Percentiles rank a stretch among this genome's conserved stretches.
Conservation (phyloP, 64 coral and sea anemone genomes). For the Montipora capricornis region DNA sequence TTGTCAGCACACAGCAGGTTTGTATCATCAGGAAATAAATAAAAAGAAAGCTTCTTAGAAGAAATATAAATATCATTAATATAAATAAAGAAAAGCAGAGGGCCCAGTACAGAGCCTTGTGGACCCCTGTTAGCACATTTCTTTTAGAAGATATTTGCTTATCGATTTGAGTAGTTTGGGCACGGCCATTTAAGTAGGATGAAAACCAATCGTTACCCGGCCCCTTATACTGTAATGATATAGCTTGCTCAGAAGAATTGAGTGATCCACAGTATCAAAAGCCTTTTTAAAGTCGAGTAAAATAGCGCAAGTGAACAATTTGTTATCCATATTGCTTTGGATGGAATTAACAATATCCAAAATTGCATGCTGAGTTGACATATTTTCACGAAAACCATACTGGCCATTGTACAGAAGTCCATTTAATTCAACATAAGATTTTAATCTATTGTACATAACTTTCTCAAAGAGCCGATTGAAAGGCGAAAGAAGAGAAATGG, state of each 20-base stretch:
- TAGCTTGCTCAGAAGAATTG: slow-evolving; percentile 22
- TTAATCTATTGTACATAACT: neutral
- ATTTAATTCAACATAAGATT: no score
- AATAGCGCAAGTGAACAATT: no score
- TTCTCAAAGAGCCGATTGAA: slow-evolving; percentile 17
- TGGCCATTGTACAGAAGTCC: no score
- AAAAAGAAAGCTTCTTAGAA: neutral
- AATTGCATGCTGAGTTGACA: no score
- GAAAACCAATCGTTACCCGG: no score
- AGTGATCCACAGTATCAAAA: slow-evolving; percentile 22
- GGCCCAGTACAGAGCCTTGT: no score
- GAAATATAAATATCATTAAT: neutral
- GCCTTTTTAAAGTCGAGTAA: neutral
- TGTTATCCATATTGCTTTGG: no score
- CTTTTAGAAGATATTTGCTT: slow-evolving; percentile 18
- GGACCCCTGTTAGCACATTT: neutral
- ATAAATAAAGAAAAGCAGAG: neutral
- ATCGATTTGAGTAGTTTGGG: neutral
- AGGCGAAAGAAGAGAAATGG: slow-evolving; percentile 30
- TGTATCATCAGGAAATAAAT: neutral
- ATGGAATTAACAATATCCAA: no score
- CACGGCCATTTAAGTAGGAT: no score
- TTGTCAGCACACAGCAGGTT: no score
- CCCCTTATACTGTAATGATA: neutral
- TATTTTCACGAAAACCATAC: no score